phyloP scores from a whole-genome alignment of 2,888 invertebrate genomes.

The Drosophila mimica region DNA sequence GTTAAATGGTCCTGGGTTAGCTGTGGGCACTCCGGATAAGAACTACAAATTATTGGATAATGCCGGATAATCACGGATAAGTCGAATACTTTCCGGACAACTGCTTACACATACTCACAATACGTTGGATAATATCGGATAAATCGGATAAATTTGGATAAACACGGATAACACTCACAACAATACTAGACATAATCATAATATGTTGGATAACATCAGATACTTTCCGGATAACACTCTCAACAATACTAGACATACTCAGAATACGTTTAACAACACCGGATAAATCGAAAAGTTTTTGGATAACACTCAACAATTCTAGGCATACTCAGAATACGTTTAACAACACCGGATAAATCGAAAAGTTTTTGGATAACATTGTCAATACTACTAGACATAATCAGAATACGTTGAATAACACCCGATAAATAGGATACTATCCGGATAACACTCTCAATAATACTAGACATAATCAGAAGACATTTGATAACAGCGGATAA shows the following conservation, averaged over 20 bases:
- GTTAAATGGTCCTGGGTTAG: neutral
- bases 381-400: neutral
- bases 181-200: neutral
- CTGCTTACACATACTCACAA: too few relatives aligned
- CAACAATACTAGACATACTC: neutral
- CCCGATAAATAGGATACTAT: neutral
- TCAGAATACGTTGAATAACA: too few relatives aligned
- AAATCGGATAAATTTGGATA: neutral
- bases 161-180: neutral
- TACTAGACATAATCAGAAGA: neutral
- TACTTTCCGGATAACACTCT: neutral
- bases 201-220: neutral
- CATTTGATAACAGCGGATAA: neutral
- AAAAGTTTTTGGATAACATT: neutral
- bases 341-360: neutral
- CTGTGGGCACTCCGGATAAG: neutral
- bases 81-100: neutral
- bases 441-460: neutral
- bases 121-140: neutral
- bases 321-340: neutral
- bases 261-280: too few relatives aligned
- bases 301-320: neutral
- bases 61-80: neutral
- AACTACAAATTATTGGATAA: neutral
- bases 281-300: neutral